Percentiles rank a stretch among this genome's conserved stretches.
Conservation (phyloP, 2,797 vertebrate species). For the Neosilurus mollespiculum region DNA sequence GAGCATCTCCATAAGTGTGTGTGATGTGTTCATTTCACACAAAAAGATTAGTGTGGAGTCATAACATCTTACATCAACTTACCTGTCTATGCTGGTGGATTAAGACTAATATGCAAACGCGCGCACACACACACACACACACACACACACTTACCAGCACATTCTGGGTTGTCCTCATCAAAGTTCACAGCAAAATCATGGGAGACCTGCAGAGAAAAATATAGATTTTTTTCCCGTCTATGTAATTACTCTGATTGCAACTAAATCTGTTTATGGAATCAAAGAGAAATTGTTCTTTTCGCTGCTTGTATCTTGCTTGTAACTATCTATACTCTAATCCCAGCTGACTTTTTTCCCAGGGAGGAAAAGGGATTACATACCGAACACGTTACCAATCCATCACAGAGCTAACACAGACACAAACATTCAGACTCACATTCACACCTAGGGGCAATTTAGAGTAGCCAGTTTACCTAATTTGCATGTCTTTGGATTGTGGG, state of each 20-base stretch:
- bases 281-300: background rate
- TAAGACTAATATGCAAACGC: background rate
- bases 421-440: too few species aligned
- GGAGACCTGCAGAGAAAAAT: constrained; percentile 79
- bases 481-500: too few species aligned
- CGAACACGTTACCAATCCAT: too few species aligned
- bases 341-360: too few species aligned
- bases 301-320: background rate
- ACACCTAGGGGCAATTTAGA: too few species aligned
- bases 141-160: constrained; percentile 82
- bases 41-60: constrained; percentile 48
- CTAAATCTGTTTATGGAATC: background rate
- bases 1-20: background rate
- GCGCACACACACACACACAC: constrained; percentile 18
- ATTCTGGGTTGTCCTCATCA: constrained; percentile 98
- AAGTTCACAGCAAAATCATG: constrained; percentile 99
- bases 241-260: background rate
- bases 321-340: too few species aligned
- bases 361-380: too few species aligned
- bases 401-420: too few species aligned
- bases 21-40: background rate
- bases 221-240: too few species aligned
- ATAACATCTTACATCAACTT: constrained; percentile 1
- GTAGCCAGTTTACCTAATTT: too few species aligned
- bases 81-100: background rate